A percentile compares a stretch with the other conserved stretches of the same genome.
These are phyloP conservation scores for Dicyrtomina minuta DNA, from an alignment of 2,888 invertebrate species.

Conservation along the genomic window DNA sequence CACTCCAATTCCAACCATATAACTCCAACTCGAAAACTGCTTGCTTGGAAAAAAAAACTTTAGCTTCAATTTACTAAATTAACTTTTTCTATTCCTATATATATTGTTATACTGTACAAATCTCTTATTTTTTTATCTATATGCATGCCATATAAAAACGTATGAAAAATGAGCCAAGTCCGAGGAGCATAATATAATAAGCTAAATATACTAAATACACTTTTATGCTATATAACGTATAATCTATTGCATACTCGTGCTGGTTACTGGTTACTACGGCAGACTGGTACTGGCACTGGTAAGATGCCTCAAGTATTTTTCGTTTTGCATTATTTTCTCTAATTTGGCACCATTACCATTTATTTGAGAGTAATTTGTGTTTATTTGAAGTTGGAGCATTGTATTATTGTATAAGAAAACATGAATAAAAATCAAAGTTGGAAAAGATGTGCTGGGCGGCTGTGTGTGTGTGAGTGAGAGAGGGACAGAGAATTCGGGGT, in stretches of 20 bases:
- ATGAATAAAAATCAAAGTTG: too few species aligned
- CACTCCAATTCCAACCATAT: neutral
- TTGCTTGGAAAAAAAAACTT: neutral
- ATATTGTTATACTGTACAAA: too few species aligned
- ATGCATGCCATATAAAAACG: too few species aligned
- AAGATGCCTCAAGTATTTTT: neutral
- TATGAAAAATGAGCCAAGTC: too few species aligned
- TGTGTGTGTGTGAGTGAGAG: neutral
- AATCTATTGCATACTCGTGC: neutral
- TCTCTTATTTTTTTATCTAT: too few species aligned
- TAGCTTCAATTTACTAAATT: slow-evolving; percentile 16
- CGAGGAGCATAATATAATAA: too few species aligned
- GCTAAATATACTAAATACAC: too few species aligned
- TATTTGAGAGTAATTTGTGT: neutral
- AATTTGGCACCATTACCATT: neutral
- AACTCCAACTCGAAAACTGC: neutral
- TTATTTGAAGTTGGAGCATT: neutral
- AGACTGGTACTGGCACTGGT: too few species aligned
- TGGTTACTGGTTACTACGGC: neutral
- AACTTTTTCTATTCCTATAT: too few species aligned
- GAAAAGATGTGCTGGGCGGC: too few species aligned
- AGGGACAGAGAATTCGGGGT: neutral
- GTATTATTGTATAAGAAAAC: too few species aligned
- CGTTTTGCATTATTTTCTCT: neutral
- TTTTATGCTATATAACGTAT: neutral